Evolutionary conservation across 2,888 invertebrate species (phyloP).

Genomic region (Thereva nobilitata): DNA sequence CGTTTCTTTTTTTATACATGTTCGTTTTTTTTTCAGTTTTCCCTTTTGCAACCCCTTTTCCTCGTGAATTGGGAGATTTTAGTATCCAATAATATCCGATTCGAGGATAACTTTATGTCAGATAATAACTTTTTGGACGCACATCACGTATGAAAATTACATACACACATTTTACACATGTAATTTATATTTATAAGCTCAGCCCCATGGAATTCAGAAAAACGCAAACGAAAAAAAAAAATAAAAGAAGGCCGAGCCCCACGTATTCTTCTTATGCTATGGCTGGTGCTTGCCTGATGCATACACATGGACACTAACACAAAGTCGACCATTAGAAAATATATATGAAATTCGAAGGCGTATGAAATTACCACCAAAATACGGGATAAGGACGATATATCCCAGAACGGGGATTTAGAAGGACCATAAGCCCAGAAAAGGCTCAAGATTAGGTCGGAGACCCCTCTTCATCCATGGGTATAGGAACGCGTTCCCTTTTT

Average conservation of each 20-base stretch:
- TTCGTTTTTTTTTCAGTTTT: no score
- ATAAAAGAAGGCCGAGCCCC: conserved; percentile 30
- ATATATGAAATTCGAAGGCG: conserved; percentile 30
- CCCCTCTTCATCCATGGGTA: conserved; percentile 26
- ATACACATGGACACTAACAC: conserved; percentile 31
- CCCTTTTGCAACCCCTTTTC: not conserved
- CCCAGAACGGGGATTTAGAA: conserved; percentile 29
- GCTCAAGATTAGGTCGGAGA: conserved; percentile 38
- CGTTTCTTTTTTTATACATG: no score
- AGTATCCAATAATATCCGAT: conserved; percentile 42
- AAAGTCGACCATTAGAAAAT: conserved; percentile 1
- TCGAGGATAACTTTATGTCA: conserved; percentile 40
- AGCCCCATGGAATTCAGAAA: conserved; percentile 37
- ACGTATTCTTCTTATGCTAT: not conserved
- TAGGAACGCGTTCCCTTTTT: conserved; percentile 23
- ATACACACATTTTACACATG: conserved; percentile 42
- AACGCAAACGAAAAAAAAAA: conserved; percentile 6
- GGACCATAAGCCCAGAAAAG: conserved; percentile 37
- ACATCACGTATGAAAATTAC: conserved; percentile 45
- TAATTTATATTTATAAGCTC: conserved; percentile 45
- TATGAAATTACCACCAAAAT: conserved; percentile 25
- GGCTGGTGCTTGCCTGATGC: not conserved
- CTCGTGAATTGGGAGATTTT: conserved; percentile 24
- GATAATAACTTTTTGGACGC: conserved; percentile 45
- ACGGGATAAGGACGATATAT: conserved; percentile 29